These are phyloP conservation scores for Gallinago undulata DNA, from an alignment of 2,113 vertebrate genomes.

Conservation along the genomic window DNA sequence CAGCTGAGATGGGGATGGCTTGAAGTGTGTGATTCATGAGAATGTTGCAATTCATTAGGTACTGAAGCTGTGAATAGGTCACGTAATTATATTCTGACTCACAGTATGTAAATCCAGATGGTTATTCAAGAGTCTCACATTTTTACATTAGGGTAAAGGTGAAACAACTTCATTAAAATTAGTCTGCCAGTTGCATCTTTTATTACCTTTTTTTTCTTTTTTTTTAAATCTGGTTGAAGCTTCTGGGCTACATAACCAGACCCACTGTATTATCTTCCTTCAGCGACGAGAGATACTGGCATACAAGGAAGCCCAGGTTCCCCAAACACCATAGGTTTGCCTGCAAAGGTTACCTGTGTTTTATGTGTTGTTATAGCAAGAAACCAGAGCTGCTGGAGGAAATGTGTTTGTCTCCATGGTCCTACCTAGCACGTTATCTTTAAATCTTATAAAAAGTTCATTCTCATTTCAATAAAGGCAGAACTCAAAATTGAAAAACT, in stretches of 20 bases:
- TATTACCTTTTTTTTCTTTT: neutral
- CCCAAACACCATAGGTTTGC: neutral
- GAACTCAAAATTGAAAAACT: constrained; percentile 27
- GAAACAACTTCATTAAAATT: constrained; percentile 28
- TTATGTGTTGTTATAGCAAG: neutral
- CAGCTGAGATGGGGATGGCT: neutral
- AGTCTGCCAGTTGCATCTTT: neutral
- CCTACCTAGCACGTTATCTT: neutral
- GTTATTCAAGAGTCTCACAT: constrained; percentile 6
- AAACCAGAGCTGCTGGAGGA: neutral
- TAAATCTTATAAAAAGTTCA: constrained; percentile 10
- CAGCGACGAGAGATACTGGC: neutral
- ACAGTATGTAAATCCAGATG: constrained; percentile 31
- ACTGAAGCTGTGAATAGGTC: neutral
- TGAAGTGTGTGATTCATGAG: neutral
- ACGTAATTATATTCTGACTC: neutral
- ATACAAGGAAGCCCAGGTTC: neutral
- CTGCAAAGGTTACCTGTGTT: neutral
- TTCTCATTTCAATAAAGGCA: constrained; percentile 10
- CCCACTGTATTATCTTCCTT: neutral
- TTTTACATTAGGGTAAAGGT: constrained; percentile 35
- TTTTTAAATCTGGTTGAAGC: neutral
- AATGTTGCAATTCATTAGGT: neutral
- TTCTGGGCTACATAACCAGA: neutral
- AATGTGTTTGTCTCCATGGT: neutral